These are phyloP conservation scores for Troides helena DNA, from an alignment of 2,888 invertebrate species.

Conservation along the genomic window DNA sequence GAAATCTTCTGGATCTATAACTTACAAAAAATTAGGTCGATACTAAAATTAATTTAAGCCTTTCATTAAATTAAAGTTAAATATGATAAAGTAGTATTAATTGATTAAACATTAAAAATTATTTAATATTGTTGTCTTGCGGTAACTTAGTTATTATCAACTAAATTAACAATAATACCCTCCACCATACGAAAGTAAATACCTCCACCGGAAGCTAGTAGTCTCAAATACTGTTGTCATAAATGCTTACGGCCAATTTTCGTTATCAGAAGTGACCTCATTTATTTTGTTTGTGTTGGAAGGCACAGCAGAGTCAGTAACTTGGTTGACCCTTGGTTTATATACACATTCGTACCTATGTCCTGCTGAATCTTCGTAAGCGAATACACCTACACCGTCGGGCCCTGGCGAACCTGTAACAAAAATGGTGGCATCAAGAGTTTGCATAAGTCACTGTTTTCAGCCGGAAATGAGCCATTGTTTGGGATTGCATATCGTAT, in stretches of 20 bases:
- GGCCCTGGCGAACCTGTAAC: constrained; percentile 38
- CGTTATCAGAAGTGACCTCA: constrained; percentile 13
- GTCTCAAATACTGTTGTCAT: constrained; percentile 34
- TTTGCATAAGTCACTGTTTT: too few species aligned
- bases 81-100: too few species aligned
- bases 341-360: constrained; percentile 71
- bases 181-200: constrained; percentile 34
- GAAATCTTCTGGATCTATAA: constrained; percentile 32
- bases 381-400: constrained; percentile 57
- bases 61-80: not conserved
- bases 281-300: constrained; percentile 13
- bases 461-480: too few species aligned
- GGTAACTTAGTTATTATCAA: not conserved
- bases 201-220: constrained; percentile 31
- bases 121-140: not conserved
- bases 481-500: too few species aligned
- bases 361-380: constrained; percentile 64
- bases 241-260: constrained; percentile 27
- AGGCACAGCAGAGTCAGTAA: constrained; percentile 33
- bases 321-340: constrained; percentile 51
- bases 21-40: constrained; percentile 16
- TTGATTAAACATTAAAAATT: too few species aligned
- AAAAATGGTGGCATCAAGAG: not conserved
- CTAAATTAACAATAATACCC: constrained; percentile 1
- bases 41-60: not conserved